These are phyloP conservation scores for Steinernema carpocapsae DNA, from an alignment of 2,888 invertebrate species.

Conservation along the genomic window DNA sequence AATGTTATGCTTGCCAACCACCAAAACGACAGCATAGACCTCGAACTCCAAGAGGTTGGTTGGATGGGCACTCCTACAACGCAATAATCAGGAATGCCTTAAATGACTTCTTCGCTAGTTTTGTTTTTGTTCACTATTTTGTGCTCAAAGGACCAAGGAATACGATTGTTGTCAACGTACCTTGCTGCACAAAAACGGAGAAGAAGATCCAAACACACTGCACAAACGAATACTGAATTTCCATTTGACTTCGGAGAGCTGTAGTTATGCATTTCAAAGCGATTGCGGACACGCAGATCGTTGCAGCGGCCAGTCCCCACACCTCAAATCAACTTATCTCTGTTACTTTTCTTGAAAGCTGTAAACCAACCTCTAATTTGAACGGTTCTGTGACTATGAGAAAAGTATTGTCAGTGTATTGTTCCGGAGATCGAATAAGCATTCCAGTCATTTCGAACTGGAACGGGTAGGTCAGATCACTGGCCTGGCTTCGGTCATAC, in stretches of 20 bases:
- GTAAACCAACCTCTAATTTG: constrained; percentile 61
- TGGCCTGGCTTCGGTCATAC: constrained; percentile 52
- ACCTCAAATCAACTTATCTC: constrained; percentile 14
- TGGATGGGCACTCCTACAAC: constrained; percentile 23
- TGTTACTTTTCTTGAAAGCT: neutral
- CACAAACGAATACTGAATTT: constrained; percentile 50
- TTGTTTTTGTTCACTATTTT: too few species aligned
- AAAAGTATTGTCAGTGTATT: constrained; percentile 55
- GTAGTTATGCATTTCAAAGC: constrained; percentile 51
- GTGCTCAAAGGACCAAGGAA: too few species aligned
- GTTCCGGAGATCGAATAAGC: constrained; percentile 52
- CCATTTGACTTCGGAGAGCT: constrained; percentile 37
- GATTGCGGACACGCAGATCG: constrained; percentile 58
- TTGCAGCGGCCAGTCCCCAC: constrained; percentile 42
- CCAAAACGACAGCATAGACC: constrained; percentile 44
- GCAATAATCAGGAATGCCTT: too few species aligned
- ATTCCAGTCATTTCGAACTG: constrained; percentile 58
- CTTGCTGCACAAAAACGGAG: constrained; percentile 63
- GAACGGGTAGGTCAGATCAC: constrained; percentile 68
- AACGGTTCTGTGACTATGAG: constrained; percentile 62
- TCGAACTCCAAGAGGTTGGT: constrained; percentile 20
- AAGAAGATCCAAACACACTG: constrained; percentile 61
- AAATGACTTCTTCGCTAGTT: neutral
- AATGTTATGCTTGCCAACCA: constrained; percentile 44
- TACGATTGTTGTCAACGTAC: constrained; percentile 37